Evolutionary conservation across 1,140 invertebrate genomes (phyloP).

Genomic region (Hycleus phaleratus): DNA sequence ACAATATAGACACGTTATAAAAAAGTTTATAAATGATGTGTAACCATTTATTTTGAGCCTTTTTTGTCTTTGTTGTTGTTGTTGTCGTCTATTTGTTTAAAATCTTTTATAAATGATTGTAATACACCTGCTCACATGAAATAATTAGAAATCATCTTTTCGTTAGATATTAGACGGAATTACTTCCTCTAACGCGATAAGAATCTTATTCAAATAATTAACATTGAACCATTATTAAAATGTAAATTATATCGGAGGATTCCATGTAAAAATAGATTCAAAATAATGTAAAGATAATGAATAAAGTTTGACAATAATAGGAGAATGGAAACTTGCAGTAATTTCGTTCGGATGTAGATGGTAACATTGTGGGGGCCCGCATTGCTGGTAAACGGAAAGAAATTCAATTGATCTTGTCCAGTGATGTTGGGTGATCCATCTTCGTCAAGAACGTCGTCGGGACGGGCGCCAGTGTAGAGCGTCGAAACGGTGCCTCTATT

Average conservation of each 20-base stretch:
- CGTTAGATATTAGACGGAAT: no score
- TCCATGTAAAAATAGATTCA: no score
- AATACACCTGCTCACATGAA: no score
- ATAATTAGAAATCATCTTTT: no score
- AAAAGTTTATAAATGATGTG: slow-evolving; percentile 13
- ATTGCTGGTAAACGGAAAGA: slow-evolving; percentile 32
- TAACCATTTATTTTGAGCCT: slow-evolving; percentile 11
- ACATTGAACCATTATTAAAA: no score
- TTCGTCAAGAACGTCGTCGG: slow-evolving; percentile 43
- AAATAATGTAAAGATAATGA: slow-evolving; percentile 3
- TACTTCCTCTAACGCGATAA: no score
- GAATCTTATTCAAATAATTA: no score
- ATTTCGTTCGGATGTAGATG: slow-evolving; percentile 14
- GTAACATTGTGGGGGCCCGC: no score
- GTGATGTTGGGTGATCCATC: slow-evolving; percentile 45
- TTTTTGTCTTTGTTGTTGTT: background rate
- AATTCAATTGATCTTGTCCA: slow-evolving; percentile 51
- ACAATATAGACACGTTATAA: slow-evolving; percentile 6
- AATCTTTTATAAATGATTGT: no score
- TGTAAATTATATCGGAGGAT: no score
- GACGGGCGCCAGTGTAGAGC: slow-evolving; percentile 32
- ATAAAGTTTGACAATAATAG: slow-evolving; percentile 14
- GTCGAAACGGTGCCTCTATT: slow-evolving; percentile 30
- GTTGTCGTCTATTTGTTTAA: no score
- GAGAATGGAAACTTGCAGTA: background rate